These are phyloP conservation scores for Montipora efflorescens DNA, from an alignment of 64 coral and sea anemone species.

Conservation along the genomic window DNA sequence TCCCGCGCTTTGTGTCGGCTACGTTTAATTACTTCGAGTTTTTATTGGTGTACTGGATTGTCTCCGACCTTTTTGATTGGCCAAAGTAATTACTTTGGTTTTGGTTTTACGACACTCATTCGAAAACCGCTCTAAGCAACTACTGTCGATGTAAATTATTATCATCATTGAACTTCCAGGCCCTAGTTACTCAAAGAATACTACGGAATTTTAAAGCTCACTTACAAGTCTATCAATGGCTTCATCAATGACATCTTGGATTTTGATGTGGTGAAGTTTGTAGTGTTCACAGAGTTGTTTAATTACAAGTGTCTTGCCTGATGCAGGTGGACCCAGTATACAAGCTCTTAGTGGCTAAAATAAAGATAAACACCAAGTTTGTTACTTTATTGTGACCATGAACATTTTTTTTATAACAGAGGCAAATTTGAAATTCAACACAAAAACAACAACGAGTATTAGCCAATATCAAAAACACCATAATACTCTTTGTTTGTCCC, in stretches of 20 bases:
- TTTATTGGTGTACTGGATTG: too few species aligned
- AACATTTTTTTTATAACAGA: neutral
- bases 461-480: too few species aligned
- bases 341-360: slow-evolving; percentile 89
- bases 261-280: slow-evolving; percentile 98
- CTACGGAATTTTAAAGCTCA: neutral
- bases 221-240: slow-evolving; percentile 91
- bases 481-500: too few species aligned
- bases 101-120: too few species aligned
- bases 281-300: slow-evolving; percentile 96
- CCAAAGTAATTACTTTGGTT: too few species aligned
- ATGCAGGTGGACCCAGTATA: slow-evolving; percentile 87
- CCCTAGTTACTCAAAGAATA: neutral
- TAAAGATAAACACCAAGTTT: neutral
- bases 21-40: too few species aligned
- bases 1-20: too few species aligned
- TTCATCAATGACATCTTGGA: slow-evolving; percentile 96
- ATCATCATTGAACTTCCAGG: too few species aligned
- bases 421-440: neutral
- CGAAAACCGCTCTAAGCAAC: too few species aligned
- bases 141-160: too few species aligned
- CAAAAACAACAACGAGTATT: neutral
- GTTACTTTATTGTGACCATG: neutral
- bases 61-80: too few species aligned
- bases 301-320: slow-evolving; percentile 94